Percentiles rank a stretch among this genome's conserved stretches.
Evolutionary conservation across 2,888 invertebrate species (phyloP).

Genomic region (Tromatobia lineatoria): DNA sequence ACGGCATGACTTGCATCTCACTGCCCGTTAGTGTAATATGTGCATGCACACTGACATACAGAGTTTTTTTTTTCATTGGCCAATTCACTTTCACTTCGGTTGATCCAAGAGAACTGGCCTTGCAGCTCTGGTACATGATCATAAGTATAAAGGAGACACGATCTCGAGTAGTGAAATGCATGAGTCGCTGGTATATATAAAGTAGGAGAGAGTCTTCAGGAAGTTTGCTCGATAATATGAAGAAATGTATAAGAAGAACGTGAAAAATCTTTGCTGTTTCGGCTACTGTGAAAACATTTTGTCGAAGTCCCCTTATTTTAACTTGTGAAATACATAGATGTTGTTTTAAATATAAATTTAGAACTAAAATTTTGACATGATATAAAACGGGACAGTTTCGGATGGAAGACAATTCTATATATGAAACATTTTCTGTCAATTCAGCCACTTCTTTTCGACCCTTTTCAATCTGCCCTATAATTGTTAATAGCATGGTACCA

Average conservation of each 20-base stretch:
- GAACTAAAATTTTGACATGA: no score
- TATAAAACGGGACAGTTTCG: no score
- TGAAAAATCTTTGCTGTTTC: not conserved
- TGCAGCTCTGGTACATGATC: slow-evolving; percentile 4
- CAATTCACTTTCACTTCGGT: slow-evolving; percentile 56
- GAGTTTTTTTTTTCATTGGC: slow-evolving; percentile 42
- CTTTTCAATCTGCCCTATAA: no score
- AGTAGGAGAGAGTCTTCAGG: not conserved
- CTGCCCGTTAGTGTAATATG: not conserved
- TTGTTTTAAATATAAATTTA: no score
- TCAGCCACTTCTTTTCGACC: no score
- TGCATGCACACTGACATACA: not conserved
- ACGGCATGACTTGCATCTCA: not conserved
- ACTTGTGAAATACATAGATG: no score
- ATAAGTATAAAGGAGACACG: not conserved
- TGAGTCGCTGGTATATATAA: not conserved
- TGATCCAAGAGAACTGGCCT: slow-evolving; percentile 32
- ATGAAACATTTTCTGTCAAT: no score
- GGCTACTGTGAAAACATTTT: no score
- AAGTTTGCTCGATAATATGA: not conserved
- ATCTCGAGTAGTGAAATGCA: not conserved
- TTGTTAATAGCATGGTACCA: no score
- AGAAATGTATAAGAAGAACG: not conserved
- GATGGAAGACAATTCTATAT: no score
- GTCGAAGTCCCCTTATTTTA: no score